Evolutionary conservation across 1,140 invertebrate species (phyloP).

Genomic region (Euura lappo): DNA sequence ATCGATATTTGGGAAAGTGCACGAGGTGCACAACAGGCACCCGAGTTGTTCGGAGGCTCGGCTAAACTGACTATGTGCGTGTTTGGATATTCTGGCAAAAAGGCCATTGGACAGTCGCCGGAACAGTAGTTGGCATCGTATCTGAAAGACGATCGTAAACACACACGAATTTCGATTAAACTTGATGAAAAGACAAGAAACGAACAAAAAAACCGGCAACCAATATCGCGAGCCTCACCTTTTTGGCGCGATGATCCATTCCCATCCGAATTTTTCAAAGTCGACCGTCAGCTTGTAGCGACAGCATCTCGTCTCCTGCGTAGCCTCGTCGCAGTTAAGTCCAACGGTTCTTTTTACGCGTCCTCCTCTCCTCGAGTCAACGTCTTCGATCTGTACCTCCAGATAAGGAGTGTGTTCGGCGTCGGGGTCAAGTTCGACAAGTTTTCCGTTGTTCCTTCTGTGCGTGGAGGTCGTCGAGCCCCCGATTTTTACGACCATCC

Average conservation of each 20-base stretch:
- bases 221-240: slow-evolving; percentile 53
- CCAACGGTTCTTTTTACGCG: slow-evolving; percentile 77
- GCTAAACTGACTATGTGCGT: slow-evolving; percentile 87
- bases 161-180: not conserved
- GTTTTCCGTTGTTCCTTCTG: slow-evolving; percentile 37
- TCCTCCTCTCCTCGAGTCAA: slow-evolving; percentile 69
- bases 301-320: slow-evolving; percentile 83
- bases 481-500: slow-evolving; percentile 74
- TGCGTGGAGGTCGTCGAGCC: slow-evolving; percentile 42
- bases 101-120: slow-evolving; percentile 91
- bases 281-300: slow-evolving; percentile 92
- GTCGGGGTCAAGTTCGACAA: slow-evolving; percentile 54
- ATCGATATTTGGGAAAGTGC: slow-evolving; percentile 90
- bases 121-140: slow-evolving; percentile 97
- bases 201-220: too few species aligned
- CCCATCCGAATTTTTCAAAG: slow-evolving; percentile 97
- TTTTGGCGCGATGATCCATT: slow-evolving; percentile 97
- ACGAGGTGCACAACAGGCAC: slow-evolving; percentile 89
- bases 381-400: slow-evolving; percentile 85
- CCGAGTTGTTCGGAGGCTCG: slow-evolving; percentile 71
- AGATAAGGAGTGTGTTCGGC: slow-evolving; percentile 58
- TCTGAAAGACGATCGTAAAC: slow-evolving; percentile 32
- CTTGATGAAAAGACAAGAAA: too few species aligned
- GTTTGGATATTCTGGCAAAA: slow-evolving; percentile 90
- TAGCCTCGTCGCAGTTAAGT: slow-evolving; percentile 78